Conservation (phyloP, 2,113 vertebrate species). For the Otocyon megalotis region DNA sequence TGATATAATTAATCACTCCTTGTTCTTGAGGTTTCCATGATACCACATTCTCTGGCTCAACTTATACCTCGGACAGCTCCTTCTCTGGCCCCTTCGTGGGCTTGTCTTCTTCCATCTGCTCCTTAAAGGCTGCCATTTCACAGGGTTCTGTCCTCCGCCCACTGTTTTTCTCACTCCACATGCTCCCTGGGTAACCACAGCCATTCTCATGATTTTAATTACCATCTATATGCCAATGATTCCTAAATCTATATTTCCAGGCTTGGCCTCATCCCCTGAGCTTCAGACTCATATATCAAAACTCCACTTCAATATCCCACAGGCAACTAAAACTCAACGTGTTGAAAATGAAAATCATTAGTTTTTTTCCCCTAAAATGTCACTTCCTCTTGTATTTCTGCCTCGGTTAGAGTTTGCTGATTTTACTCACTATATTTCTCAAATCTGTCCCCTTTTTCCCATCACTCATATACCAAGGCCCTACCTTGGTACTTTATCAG, state of each 20-base stretch:
- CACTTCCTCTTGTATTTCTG: background rate
- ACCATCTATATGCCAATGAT: slow-evolving; percentile 42
- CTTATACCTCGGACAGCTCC: slow-evolving; percentile 49
- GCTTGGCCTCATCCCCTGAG: background rate
- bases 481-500: background rate
- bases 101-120: slow-evolving; percentile 74
- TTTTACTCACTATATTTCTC: slow-evolving; percentile 22
- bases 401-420: background rate
- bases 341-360: slow-evolving; percentile 30
- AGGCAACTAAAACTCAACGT: slow-evolving; percentile 35
- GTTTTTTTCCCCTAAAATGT: background rate
- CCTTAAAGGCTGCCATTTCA: slow-evolving; percentile 56
- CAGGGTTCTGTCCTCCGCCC: slow-evolving; percentile 75
- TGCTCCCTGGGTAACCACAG: slow-evolving; percentile 65
- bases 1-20: slow-evolving; percentile 42
- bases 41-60: slow-evolving; percentile 54
- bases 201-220: slow-evolving; percentile 62
- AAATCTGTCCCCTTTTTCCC: background rate
- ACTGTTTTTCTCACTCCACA: slow-evolving; percentile 70
- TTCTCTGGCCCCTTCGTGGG: background rate
- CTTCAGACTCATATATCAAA: slow-evolving; percentile 42
- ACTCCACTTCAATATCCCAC: background rate
- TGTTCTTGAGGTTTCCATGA: background rate
- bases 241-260: slow-evolving; percentile 61
- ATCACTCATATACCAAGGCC: background rate